Evolutionary conservation across 2,888 invertebrate genomes (phyloP), one percentile per base, ranked within the genome.

Genomic region (Apamea sordens): DNA sequence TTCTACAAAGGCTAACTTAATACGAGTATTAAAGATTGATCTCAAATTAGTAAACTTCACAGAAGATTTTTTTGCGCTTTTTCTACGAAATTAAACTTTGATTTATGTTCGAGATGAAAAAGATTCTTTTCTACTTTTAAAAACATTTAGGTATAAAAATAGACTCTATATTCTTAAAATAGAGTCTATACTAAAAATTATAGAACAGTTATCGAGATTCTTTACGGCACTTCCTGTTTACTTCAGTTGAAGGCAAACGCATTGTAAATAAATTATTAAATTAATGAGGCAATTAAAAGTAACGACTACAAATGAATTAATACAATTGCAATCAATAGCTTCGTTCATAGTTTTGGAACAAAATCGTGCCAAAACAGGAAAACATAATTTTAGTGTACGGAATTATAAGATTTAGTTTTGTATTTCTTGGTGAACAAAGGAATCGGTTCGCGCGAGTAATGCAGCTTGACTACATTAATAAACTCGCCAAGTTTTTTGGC

Each of bases 401-500:
- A 50, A 76, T 85, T 86, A 88, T 88, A 87, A 91, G 88, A 91
- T 92, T 92, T 91, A 91, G 86, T 56, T 91, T 89, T 86, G 90
- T 89, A 82, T 79, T 80, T 73, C 72, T 83, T 80, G 21, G 68
- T 80, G 90, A 93, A 95, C 93, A 95, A 94, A 93, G 92, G 92
- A 94, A 89, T 94, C 91, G 90, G 92, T 92, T 93, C 82, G 84
- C 92, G 93, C 91, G 86, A 94, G 91, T 95, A 95, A 95, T 93
- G 91, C 89, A 91, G 91, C 91, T 91, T 90, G 94, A 94, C 94
- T 94, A 93, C 93, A 94, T 95, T 95, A 95, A 95, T 95, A 93
- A 93, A 94, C 91, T 92, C 89, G 76, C 88, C 85, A 94, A 95
- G 94, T 94, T 95, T 96, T 95, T 96, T 96, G 96, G 95, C 95